Base-by-base conservation (phyloP, 2,888 invertebrate genomes). In the Lycia hirtaria region DNA sequence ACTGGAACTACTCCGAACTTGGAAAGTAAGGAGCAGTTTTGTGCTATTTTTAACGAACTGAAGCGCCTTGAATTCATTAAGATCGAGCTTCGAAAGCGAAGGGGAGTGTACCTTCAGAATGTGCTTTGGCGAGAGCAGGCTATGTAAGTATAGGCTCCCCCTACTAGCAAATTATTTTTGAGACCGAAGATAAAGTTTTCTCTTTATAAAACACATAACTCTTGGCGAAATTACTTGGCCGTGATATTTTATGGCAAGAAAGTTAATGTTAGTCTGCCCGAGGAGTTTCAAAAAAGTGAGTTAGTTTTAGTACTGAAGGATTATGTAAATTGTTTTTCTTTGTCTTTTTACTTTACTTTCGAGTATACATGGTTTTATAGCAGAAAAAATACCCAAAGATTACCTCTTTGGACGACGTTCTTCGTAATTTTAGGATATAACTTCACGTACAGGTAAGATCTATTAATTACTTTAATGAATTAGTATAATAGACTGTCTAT, bases 21-120 rank as follows among this genome's bases (percentile, higher is more conserved):
- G 55, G 69, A 50, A 82, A 85, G 81, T 83, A 80, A 81, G 76
- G 72, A 83, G 80, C 66, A 80, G 83, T 88, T 88, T 88, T 87
- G 81, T 85, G 80, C 85, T 89, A 85, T 89, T 91, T 89, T 87
- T 85, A 84, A 83, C 77, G 81, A 83, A 83, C 80, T 78, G 76
- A 78, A 82, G 76, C 81, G 81, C 81, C 83, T 85, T 85, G 83
- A 86, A 88, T 91, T 90, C 85, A 89, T 90, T 89, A 88, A 81
- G 78, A 80, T 76, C 72, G 73, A 76, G 81, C 79, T 80, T 76
- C 72, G 73, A 76, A 83, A 81, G 78, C 79, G 71, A 69, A 72
- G 71, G 67, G 75, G 78, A 78, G 74, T 82, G 76, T 76, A 76
- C 67, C 67, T 75, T 66, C 78, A 79, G 83, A 81, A 78, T 83